Evolutionary conservation across 2,888 invertebrate genomes (phyloP).

Genomic region (Gastrophysa polygoni): DNA sequence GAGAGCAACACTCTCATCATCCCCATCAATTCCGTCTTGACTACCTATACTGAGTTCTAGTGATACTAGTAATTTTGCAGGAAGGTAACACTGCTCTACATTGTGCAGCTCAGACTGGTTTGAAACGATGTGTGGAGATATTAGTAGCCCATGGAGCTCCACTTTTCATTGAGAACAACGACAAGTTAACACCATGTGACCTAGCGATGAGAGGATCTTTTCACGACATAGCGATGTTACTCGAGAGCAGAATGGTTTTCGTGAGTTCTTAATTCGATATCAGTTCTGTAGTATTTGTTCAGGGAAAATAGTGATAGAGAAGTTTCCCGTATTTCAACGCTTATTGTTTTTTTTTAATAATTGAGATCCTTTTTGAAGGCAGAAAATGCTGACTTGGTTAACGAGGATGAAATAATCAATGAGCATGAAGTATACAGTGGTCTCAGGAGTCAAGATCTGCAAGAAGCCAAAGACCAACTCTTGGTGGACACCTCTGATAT

Average conservation of each 20-base stretch:
- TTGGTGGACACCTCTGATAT: slow-evolving; percentile 74
- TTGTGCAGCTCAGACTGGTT: slow-evolving; percentile 67
- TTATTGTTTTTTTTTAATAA: slow-evolving; percentile 24
- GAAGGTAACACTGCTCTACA: slow-evolving; percentile 71
- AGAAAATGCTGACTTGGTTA: slow-evolving; percentile 59
- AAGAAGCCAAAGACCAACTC: slow-evolving; percentile 73
- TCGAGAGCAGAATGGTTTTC: slow-evolving; percentile 74
- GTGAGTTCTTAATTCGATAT: slow-evolving; percentile 53
- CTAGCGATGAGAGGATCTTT: slow-evolving; percentile 66
- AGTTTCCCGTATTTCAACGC: too few species aligned
- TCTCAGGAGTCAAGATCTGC: slow-evolving; percentile 69
- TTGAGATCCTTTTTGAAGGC: too few species aligned
- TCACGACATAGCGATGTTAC: slow-evolving; percentile 66
- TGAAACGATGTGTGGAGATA: slow-evolving; percentile 68
- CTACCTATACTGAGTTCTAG: too few species aligned
- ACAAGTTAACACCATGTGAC: slow-evolving; percentile 70
- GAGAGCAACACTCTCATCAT: too few species aligned
- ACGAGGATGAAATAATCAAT: slow-evolving; percentile 60
- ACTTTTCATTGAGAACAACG: slow-evolving; percentile 67
- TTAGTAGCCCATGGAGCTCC: slow-evolving; percentile 66
- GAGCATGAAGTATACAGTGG: slow-evolving; percentile 65
- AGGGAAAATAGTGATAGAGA: too few species aligned
- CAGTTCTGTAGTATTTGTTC: too few species aligned
- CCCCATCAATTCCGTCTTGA: too few species aligned
- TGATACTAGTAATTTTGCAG: too few species aligned